These are phyloP conservation scores for Crypturellus undulatus DNA, from an alignment of 2,113 vertebrate genomes.

Conservation along the genomic window DNA sequence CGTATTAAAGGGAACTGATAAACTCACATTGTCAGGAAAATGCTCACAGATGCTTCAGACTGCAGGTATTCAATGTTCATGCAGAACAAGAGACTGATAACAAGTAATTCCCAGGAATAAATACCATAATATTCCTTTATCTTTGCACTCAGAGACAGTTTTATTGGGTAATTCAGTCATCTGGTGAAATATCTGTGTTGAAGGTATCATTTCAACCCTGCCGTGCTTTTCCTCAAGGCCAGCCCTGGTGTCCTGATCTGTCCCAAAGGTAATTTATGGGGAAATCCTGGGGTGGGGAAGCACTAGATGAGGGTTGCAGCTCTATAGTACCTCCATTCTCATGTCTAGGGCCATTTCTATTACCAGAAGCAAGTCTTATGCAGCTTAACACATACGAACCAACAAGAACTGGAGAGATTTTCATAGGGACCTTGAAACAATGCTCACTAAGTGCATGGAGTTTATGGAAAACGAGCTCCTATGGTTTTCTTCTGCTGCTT, in stretches of 20 bases:
- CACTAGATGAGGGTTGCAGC: background rate
- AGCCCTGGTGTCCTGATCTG: background rate
- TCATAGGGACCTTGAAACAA: background rate
- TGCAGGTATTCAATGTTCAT: background rate
- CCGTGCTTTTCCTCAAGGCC: background rate
- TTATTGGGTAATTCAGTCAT: background rate
- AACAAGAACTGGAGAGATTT: background rate
- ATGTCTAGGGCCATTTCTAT: background rate
- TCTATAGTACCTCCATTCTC: rapidly evolving
- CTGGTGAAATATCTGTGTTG: background rate
- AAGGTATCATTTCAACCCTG: background rate
- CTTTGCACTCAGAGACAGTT: background rate
- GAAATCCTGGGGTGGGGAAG: background rate
- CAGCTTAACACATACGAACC: background rate
- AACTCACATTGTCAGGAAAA: background rate
- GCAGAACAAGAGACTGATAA: background rate
- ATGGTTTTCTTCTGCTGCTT: background rate
- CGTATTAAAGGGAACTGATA: background rate
- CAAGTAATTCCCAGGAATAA: background rate
- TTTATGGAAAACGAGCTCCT: background rate
- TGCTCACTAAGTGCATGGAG: background rate
- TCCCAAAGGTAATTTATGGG: background rate
- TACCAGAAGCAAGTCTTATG: background rate
- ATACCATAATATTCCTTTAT: background rate
- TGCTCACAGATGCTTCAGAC: background rate